Conservation (phyloP, 2,888 invertebrate species). For the Rhagophthalmus giganteus region DNA sequence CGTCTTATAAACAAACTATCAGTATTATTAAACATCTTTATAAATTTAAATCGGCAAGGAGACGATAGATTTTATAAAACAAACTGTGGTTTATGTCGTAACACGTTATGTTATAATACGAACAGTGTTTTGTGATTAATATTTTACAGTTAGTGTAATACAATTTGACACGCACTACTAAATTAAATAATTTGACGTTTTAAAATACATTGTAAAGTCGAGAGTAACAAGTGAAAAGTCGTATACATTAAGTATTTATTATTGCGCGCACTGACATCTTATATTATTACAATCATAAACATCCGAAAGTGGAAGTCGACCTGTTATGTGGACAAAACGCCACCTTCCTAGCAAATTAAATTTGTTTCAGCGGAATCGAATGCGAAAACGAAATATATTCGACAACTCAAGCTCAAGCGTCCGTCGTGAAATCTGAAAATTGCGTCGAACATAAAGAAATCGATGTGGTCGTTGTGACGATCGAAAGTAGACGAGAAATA, state of each 20-base stretch:
- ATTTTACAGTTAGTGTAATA: conserved; percentile 1
- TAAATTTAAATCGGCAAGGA: too few species aligned
- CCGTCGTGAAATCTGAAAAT: conserved; percentile 43
- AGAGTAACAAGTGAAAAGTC: too few species aligned
- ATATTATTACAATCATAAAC: conserved; percentile 4
- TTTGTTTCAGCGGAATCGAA: conserved; percentile 71
- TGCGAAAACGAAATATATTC: conserved; percentile 78
- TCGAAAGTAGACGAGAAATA: conserved; percentile 19
- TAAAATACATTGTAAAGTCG: too few species aligned
- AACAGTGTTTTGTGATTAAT: too few species aligned
- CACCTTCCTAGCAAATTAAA: conserved; percentile 2
- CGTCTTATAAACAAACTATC: not conserved
- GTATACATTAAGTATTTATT: too few species aligned
- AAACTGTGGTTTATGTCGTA: not conserved
- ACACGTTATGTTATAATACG: not conserved
- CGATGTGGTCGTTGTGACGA: conserved; percentile 32
- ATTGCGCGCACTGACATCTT: conserved; percentile 12
- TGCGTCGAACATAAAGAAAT: conserved; percentile 38
- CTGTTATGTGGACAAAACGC: conserved; percentile 1
- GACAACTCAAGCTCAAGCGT: conserved; percentile 59
- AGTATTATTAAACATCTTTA: too few species aligned
- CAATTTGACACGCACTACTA: too few species aligned
- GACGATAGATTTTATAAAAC: too few species aligned
- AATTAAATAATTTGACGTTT: too few species aligned
- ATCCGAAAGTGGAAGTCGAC: conserved; percentile 3